These are phyloP conservation scores for Ectemnius continuus DNA, from an alignment of 2,888 invertebrate genomes.

Conservation along the genomic window DNA sequence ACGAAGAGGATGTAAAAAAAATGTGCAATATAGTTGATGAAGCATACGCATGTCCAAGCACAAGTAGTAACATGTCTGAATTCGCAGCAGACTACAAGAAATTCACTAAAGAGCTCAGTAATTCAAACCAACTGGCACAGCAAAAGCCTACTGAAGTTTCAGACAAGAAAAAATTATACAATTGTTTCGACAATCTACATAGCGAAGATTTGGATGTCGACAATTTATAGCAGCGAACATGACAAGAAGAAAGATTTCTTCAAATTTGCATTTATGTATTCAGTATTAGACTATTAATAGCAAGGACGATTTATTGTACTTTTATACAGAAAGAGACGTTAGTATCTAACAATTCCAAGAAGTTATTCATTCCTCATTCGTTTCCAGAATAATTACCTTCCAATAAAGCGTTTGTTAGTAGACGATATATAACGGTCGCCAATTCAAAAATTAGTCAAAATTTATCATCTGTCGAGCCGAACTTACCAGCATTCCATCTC, in stretches of 20 bases:
- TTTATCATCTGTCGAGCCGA: too few relatives aligned
- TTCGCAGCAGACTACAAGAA: conserved; percentile 43
- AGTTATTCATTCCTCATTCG: too few relatives aligned
- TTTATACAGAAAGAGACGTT: too few relatives aligned
- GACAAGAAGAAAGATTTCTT: neutral
- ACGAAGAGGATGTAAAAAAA: conserved; percentile 41
- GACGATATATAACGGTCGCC: too few relatives aligned
- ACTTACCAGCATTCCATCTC: too few relatives aligned
- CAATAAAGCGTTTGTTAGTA: too few relatives aligned
- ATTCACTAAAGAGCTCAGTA: conserved; percentile 29
- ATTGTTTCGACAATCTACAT: conserved; percentile 37
- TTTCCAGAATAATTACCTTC: too few relatives aligned
- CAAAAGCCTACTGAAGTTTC: too few relatives aligned
- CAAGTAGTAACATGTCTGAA: conserved; percentile 36
- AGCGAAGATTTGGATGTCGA: conserved; percentile 37
- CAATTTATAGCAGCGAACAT: conserved; percentile 21
- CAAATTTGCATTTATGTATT: neutral
- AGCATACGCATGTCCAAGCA: conserved; percentile 23
- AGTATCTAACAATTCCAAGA: too few relatives aligned
- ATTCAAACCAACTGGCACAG: conserved; percentile 17
- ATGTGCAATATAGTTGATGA: conserved; percentile 52
- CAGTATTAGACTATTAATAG: too few relatives aligned
- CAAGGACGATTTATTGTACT: too few relatives aligned
- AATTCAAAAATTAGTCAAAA: too few relatives aligned
- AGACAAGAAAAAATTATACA: conserved; percentile 33